Conservation (phyloP, 2,113 vertebrate genomes). For the Actenoides hombroni region DNA sequence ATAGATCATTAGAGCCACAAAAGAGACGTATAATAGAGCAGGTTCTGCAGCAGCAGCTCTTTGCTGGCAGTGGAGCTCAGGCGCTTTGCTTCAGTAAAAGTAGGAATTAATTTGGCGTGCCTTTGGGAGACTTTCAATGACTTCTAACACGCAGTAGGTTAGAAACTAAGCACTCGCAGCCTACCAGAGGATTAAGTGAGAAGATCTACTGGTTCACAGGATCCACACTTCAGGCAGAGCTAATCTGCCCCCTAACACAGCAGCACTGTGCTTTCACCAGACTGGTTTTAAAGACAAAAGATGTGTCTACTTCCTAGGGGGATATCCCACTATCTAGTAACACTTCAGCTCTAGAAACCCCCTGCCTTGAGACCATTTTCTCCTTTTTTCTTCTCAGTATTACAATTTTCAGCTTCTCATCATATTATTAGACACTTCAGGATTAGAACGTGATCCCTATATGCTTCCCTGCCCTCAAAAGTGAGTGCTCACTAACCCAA, state of each 20-base stretch:
- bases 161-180: not conserved
- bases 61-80: not conserved
- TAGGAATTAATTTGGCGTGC: not conserved
- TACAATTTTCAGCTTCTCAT: not conserved
- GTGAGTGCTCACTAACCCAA: not conserved
- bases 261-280: not conserved
- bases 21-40: not conserved
- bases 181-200: not conserved
- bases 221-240: not conserved
- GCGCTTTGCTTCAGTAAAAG: not conserved
- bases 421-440: not conserved
- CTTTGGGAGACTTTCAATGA: not conserved
- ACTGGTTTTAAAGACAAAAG: not conserved
- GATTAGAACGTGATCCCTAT: fast-evolving
- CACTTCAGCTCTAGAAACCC: not conserved
- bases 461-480: not conserved
- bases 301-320: not conserved
- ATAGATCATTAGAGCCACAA: slow-evolving; percentile 44
- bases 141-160: not conserved
- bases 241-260: not conserved
- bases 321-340: not conserved
- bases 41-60: slow-evolving; percentile 46
- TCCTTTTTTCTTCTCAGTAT: not conserved
- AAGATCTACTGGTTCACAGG: not conserved
- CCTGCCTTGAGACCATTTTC: not conserved